phyloP scores from a whole-genome alignment of 2,113 vertebrate species.

The Meleagris gallopavo region DNA sequence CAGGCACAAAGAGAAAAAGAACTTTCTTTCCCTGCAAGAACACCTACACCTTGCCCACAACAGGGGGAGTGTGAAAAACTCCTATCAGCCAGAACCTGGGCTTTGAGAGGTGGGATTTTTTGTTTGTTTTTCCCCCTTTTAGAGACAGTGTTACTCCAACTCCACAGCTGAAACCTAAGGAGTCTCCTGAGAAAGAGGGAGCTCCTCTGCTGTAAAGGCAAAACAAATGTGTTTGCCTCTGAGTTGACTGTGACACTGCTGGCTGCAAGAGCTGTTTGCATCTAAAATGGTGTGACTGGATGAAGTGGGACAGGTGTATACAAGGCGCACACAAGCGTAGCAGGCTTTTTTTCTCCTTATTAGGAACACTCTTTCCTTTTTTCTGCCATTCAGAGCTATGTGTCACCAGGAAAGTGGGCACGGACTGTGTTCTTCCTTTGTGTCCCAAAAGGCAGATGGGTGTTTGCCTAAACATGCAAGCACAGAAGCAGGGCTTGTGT shows the following conservation, averaged over 20 bases:
- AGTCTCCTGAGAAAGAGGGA: constrained; percentile 4
- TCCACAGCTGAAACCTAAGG: neutral
- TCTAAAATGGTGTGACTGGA: neutral
- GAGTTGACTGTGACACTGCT: neutral
- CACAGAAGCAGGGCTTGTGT: constrained; percentile 40
- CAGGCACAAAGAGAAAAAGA: neutral
- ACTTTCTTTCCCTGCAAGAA: neutral
- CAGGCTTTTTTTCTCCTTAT: neutral
- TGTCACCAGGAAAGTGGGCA: neutral
- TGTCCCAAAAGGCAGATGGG: neutral
- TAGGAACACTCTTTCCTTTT: neutral
- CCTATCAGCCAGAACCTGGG: neutral
- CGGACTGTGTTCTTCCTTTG: constrained; percentile 4
- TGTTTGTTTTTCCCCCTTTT: neutral
- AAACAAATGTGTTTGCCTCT: constrained; percentile 39
- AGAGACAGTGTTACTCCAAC: neutral
- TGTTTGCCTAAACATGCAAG: constrained; percentile 49
- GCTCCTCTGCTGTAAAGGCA: constrained; percentile 14
- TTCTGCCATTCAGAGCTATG: fast-evolving
- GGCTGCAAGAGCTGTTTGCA: neutral
- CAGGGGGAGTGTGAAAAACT: neutral
- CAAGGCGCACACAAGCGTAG: neutral
- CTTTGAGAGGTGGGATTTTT: neutral
- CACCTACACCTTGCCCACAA: neutral
- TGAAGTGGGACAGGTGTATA: neutral